Base-by-base conservation (phyloP, 2,888 invertebrate genomes). In the Rotaria sp. region DNA sequence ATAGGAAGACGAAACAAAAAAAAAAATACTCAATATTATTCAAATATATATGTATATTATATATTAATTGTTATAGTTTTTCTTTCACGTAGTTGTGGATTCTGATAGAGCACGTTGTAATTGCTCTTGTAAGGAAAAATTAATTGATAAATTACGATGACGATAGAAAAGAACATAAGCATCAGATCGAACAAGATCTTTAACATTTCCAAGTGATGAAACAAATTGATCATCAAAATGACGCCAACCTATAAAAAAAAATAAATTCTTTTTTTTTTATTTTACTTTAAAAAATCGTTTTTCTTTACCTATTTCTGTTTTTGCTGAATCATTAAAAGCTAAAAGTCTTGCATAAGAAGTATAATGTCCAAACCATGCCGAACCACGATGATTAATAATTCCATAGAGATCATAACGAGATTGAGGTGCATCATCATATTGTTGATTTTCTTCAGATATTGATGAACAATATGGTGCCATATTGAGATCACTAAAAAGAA, bases 341-440 rank as follows among this genome's bases (percentile, higher is more conserved):
- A 80, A n/a, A 84, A 91, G 90, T 30, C 92, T 89, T 5, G 92
- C 92, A 88, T 89, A 91, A 3, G 92, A 89, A 13, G 92, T 92
- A 89, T 93, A 93, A 88, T 93, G 93, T 24, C 93, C 93, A 18
- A 92, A 92, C 85, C 91, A 89, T 84, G 91, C 91, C 84, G 90
- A 91, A 84, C 91, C 92, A 87, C 91, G 90, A 88, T 92, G 92
- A 89, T 92, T 92, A 74, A 92, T 91, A 4, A 92, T 92, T 21
- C 91, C 92, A 88, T 91, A 92, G 86, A 93, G 89, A 88, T 93
- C 93, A 88, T 93, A 93, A 5, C 91, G 88, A 0, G 91, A 90
- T 67, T 35, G 67, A 4, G 18, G 0, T 0, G 89, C 88, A 3
- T 89, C 87, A 57, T 89, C 89, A 84, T 86, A 88, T 0, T 86